Percentiles rank a stretch among this genome's conserved stretches.
Conservation (phyloP, 2,888 invertebrate species). For the Heliconius aoede region DNA sequence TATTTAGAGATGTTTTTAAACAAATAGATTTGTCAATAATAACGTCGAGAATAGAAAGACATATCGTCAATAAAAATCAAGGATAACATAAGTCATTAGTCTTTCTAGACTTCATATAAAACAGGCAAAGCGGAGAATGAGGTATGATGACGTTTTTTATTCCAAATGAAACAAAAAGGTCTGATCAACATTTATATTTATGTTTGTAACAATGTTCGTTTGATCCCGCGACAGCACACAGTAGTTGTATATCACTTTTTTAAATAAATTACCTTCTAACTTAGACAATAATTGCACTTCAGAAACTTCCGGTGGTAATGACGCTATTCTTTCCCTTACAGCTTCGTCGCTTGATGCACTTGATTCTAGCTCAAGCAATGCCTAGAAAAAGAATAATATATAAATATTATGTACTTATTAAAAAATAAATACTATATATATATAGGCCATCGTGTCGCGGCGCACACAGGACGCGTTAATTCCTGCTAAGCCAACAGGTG, state of each 20-base stretch:
- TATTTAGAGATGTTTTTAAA: background rate
- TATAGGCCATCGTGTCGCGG: no score
- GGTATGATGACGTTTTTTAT: constrained; percentile 34
- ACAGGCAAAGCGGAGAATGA: constrained; percentile 27
- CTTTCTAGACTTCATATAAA: background rate
- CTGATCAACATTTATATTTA: constrained; percentile 49
- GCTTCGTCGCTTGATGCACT: constrained; percentile 97
- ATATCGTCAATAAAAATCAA: background rate
- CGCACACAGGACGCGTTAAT: no score
- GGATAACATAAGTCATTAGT: no score
- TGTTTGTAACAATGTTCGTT: constrained; percentile 42
- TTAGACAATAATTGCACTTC: constrained; percentile 94
- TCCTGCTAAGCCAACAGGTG: no score
- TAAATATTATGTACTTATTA: background rate
- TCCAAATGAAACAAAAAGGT: constrained; percentile 53
- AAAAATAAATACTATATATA: background rate
- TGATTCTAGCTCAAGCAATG: constrained; percentile 93
- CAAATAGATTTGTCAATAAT: background rate
- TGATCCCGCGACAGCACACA: constrained; percentile 18
- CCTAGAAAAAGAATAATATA: constrained; percentile 63
- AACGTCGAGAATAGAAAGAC: background rate
- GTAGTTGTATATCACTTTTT: constrained; percentile 30
- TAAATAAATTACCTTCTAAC: constrained; percentile 87
- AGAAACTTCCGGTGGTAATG: constrained; percentile 96
- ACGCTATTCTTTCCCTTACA: constrained; percentile 96